phyloP scores from a whole-genome alignment of 1,140 invertebrate genomes.

The Triops cancriformis region DNA sequence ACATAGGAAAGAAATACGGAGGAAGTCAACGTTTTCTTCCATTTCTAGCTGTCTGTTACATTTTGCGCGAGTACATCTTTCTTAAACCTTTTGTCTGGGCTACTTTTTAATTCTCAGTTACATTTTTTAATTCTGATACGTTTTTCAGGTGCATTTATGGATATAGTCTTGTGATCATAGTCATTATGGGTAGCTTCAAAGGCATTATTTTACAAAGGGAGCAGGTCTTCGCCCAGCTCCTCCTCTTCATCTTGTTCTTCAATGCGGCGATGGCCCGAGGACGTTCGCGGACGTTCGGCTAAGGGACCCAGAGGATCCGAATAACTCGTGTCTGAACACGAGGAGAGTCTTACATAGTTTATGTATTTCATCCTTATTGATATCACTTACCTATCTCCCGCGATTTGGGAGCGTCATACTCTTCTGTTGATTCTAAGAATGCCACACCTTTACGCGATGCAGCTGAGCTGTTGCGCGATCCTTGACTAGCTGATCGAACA shows the following conservation, averaged over 20 bases:
- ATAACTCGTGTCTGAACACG: slow-evolving; percentile 55
- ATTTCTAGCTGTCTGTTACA: neutral
- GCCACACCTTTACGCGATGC: neutral
- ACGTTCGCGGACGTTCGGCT: slow-evolving; percentile 66
- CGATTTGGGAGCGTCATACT: neutral
- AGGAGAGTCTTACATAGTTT: slow-evolving; percentile 12
- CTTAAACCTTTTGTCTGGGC: neutral
- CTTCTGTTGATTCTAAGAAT: neutral
- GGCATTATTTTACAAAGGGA: slow-evolving; percentile 61
- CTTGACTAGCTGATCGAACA: neutral
- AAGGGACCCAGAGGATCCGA: slow-evolving; percentile 65
- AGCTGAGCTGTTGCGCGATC: slow-evolving; percentile 18
- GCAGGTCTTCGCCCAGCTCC: slow-evolving; percentile 67
- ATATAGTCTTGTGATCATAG: too few relatives aligned
- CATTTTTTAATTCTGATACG: neutral
- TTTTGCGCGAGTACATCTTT: neutral
- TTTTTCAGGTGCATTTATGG: too few relatives aligned
- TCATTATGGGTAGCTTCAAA: too few relatives aligned
- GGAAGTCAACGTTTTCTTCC: neutral
- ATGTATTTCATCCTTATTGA: slow-evolving; percentile 28
- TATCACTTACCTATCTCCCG: slow-evolving; percentile 18
- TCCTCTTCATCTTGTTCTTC: slow-evolving; percentile 74
- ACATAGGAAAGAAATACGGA: neutral
- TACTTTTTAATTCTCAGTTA: neutral
- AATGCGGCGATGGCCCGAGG: slow-evolving; percentile 35